Evolutionary conservation across 2,888 invertebrate genomes (phyloP).

Genomic region (Phytoseiulus persimilis): DNA sequence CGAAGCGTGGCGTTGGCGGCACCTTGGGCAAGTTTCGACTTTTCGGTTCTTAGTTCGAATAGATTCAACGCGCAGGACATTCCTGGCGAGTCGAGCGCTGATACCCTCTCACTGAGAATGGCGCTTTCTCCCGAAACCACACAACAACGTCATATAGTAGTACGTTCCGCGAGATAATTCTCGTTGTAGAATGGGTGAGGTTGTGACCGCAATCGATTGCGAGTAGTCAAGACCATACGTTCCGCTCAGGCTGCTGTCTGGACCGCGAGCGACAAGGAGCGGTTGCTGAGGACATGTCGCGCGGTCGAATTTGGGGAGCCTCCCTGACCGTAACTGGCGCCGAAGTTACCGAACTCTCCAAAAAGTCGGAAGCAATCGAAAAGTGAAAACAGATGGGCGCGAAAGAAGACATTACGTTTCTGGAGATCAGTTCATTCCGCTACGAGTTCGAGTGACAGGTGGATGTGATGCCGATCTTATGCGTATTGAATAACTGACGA

Average conservation of each 20-base stretch:
- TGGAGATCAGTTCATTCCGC: background rate
- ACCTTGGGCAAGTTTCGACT: background rate
- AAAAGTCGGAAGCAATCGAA: background rate
- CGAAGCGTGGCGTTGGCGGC: background rate
- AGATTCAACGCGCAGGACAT: background rate
- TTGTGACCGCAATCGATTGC: background rate
- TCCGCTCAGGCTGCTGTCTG: no score
- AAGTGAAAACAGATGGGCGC: background rate
- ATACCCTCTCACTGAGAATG: background rate
- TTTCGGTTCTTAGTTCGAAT: background rate
- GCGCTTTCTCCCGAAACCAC: conserved; percentile 5
- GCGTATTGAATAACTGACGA: no score
- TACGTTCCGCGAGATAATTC: background rate
- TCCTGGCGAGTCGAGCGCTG: background rate
- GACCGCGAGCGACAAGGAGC: no score
- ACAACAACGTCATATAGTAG: background rate
- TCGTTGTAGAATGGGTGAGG: background rate
- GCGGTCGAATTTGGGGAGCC: background rate
- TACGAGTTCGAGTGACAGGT: background rate
- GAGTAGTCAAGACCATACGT: no score
- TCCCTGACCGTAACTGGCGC: background rate
- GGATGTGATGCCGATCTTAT: no score
- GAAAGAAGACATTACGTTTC: background rate
- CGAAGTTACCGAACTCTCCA: background rate
- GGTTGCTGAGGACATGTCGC: background rate